Evolutionary conservation across 2,888 invertebrate species (phyloP).

Genomic region (Dilophus febrilis): DNA sequence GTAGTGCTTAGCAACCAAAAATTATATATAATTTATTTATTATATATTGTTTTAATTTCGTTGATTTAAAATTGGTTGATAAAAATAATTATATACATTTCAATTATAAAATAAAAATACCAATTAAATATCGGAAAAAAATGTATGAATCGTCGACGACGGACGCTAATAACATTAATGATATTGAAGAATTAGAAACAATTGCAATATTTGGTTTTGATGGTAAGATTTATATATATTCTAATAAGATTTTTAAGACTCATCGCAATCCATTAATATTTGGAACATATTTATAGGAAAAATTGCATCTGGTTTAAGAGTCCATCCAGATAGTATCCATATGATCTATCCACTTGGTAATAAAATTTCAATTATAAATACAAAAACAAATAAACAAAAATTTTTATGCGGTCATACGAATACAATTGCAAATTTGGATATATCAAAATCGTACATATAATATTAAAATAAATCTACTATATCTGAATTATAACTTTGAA

Average conservation of each 20-base stretch:
- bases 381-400: constrained; percentile 49
- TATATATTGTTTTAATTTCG: too few relatives aligned
- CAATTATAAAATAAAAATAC: too few relatives aligned
- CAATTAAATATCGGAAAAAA: too few relatives aligned
- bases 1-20: too few relatives aligned
- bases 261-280: not conserved
- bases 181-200: constrained; percentile 44
- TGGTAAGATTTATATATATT: constrained; percentile 34
- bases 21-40: too few relatives aligned
- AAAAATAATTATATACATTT: too few relatives aligned
- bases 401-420: constrained; percentile 70
- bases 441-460: constrained; percentile 38
- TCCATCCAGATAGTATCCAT: constrained; percentile 55
- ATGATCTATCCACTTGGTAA: constrained; percentile 63
- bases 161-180: too few relatives aligned
- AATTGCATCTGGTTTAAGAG: constrained; percentile 39
- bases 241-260: not conserved
- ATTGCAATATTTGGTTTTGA: constrained; percentile 66
- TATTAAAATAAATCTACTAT: not conserved
- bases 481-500: not conserved
- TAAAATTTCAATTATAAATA: constrained; percentile 55
- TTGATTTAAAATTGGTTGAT: too few relatives aligned
- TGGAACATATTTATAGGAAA: constrained; percentile 14
- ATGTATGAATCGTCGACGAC: too few relatives aligned
- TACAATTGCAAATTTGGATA: constrained; percentile 54